phyloP scores from a whole-genome alignment of 2,113 vertebrate genomes.

The Microtus ochrogaster region DNA sequence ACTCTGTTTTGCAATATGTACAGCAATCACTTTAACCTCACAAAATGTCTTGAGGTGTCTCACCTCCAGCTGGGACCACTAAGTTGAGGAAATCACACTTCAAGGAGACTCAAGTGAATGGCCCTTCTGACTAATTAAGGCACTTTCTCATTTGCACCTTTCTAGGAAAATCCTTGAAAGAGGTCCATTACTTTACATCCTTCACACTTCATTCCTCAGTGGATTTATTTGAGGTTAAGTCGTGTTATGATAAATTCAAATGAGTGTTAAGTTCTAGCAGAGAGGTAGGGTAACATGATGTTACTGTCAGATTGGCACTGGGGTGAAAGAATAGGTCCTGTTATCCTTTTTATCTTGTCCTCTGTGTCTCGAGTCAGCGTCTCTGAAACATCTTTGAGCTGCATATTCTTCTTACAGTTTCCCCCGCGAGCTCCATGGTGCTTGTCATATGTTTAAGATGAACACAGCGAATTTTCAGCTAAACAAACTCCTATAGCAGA shows the following conservation, averaged over 20 bases:
- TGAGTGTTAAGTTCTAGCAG: not conserved
- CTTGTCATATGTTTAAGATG: conserved; percentile 85
- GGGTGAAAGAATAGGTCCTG: conserved; percentile 81
- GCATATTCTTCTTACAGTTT: conserved; percentile 85
- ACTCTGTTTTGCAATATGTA: not conserved
- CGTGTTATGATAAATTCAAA: not conserved
- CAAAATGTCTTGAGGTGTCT: not conserved
- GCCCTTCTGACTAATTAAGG: not conserved
- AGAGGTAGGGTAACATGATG: not conserved
- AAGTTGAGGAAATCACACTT: conserved; percentile 25
- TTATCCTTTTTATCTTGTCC: conserved; percentile 87
- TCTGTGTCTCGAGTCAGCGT: conserved; percentile 86
- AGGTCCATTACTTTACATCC: not conserved
- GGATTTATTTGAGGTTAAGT: not conserved
- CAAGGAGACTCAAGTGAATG: not conserved
- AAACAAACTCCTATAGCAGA: conserved; percentile 87
- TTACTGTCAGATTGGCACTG: not conserved
- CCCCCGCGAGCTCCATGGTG: conserved; percentile 60
- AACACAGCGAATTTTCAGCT: conserved; percentile 83
- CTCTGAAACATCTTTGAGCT: conserved; percentile 85
- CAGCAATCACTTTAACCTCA: not conserved
- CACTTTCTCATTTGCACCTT: not conserved
- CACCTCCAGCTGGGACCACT: not conserved
- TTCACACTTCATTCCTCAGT: not conserved
- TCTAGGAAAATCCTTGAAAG: not conserved